Percentiles rank a stretch among this genome's conserved stretches.
Conservation (phyloP, 2,888 invertebrate species). For the Brachyptera putata region DNA sequence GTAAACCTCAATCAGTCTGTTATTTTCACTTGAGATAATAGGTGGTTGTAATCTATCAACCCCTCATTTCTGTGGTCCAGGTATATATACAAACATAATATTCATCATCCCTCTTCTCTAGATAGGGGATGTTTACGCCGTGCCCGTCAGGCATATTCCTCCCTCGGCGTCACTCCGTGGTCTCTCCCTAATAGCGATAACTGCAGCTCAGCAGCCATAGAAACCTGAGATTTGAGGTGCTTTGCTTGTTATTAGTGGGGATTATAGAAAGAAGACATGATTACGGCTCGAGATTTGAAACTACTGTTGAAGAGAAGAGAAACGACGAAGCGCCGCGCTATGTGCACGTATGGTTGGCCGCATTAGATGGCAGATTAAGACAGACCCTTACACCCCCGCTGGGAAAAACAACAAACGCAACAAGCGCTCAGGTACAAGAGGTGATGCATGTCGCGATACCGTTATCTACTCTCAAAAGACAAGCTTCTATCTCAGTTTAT, state of each 20-base stretch:
- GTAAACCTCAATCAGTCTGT: conserved; percentile 7
- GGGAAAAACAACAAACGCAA: neutral
- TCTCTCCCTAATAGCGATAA: too few species aligned
- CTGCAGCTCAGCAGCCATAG: neutral
- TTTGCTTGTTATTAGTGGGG: neutral
- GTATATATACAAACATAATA: conserved; percentile 6
- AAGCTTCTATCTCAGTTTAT: too few species aligned
- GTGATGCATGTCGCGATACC: conserved; percentile 26
- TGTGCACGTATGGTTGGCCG: neutral
- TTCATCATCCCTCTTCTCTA: neutral
- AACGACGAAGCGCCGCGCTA: neutral
- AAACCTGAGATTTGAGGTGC: neutral
- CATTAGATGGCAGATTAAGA: conserved; percentile 9
- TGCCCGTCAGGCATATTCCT: neutral
- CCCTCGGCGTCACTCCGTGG: neutral
- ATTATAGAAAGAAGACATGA: neutral
- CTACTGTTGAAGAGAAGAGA: neutral
- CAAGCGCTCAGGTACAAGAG: conserved; percentile 20
- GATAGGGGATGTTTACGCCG: neutral
- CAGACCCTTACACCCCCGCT: neutral
- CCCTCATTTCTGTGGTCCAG: conserved; percentile 15
- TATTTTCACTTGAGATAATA: conserved; percentile 8
- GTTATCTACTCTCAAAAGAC: conserved; percentile 7
- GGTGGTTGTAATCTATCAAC: conserved; percentile 4
- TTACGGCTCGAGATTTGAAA: neutral